Evolutionary conservation across 2,888 invertebrate species (phyloP), one percentile per base, ranked within the genome.

Genomic region (Nemotelus pantherinus): DNA sequence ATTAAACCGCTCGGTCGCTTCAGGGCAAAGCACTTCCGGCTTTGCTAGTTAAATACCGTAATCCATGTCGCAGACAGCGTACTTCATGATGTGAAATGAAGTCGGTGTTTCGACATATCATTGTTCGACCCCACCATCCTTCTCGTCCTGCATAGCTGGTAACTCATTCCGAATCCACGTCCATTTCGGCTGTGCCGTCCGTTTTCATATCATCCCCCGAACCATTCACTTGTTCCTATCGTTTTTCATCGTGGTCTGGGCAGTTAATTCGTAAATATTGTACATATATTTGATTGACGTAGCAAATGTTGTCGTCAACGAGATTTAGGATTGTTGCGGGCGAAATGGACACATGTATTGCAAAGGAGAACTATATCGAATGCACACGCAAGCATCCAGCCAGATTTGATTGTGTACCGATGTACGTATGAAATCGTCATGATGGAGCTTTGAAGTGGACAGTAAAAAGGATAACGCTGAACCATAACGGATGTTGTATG

Each of bases 281-380:
- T 74, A 60, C 60, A 60, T 60, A 74, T 74, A 63, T 74, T 74
- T 74, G 74, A 74, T 74, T 74, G 74, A 74, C 74, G 74, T 74
- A 63, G 63, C 74, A 63, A 74, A 74, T 74, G 74, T 74, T 74
- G 74, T 74, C 74, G 63, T 63, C 53, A 74, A 60, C 60, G 63
- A 74, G 74, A 47, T 74, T 74, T 74, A 74, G 74, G 74, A 74
- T 74, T 74, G 74, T 74, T 74, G 74, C 63, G 74, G 60, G 43
- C 74, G 50, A 74, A 74, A 74, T 43, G 47, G 74, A 74, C 74
- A 74, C 55, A 60, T 74, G 74, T 48, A 70, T 41, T 63, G 7
- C 63, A 5, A 39, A 5, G 43, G 39, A 2, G 25, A n/a, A 2
- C 47, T 65, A 25, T 58, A 41, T 45, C 65, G 5, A 50, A 5